Evolutionary conservation across 2,113 vertebrate genomes (phyloP).

Genomic region (Poeciliopsis retropinna): DNA sequence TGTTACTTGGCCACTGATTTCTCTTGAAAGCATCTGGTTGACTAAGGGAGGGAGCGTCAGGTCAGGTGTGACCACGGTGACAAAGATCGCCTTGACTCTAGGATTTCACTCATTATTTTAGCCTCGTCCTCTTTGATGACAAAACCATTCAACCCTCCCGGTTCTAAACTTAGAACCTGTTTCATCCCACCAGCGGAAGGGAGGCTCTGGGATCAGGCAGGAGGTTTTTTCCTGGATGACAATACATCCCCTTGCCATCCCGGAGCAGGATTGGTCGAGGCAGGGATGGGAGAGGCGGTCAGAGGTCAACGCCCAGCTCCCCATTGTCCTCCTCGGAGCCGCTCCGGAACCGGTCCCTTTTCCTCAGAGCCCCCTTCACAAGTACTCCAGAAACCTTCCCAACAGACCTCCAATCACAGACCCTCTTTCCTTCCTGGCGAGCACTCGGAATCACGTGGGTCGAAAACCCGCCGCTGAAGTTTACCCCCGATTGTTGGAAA

Average conservation of each 20-base stretch:
- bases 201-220: slow-evolving; percentile 50
- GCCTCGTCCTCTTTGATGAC: slow-evolving; percentile 33
- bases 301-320: slow-evolving; percentile 65
- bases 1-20: slow-evolving; percentile 14
- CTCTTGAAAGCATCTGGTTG: slow-evolving; percentile 25
- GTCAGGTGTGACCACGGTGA: slow-evolving; percentile 37
- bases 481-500: slow-evolving; percentile 39
- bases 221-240: slow-evolving; percentile 71
- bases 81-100: slow-evolving; percentile 38
- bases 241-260: slow-evolving; percentile 72
- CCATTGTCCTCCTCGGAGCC: slow-evolving; percentile 69
- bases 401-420: slow-evolving; percentile 64
- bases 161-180: slow-evolving; percentile 66
- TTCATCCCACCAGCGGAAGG: slow-evolving; percentile 62
- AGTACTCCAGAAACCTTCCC: slow-evolving; percentile 33
- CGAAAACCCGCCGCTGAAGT: slow-evolving; percentile 5
- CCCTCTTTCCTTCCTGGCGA: slow-evolving; percentile 69
- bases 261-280: slow-evolving; percentile 27
- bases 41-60: slow-evolving; percentile 33
- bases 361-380: slow-evolving; percentile 42
- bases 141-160: slow-evolving; percentile 17
- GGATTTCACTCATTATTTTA: not conserved
- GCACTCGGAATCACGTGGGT: slow-evolving; percentile 44
- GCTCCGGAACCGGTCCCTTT: slow-evolving; percentile 60
- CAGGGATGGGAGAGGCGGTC: slow-evolving; percentile 24